These are phyloP conservation scores for Radopholus similis DNA, from an alignment of 1,140 invertebrate genomes.

Conservation along the genomic window DNA sequence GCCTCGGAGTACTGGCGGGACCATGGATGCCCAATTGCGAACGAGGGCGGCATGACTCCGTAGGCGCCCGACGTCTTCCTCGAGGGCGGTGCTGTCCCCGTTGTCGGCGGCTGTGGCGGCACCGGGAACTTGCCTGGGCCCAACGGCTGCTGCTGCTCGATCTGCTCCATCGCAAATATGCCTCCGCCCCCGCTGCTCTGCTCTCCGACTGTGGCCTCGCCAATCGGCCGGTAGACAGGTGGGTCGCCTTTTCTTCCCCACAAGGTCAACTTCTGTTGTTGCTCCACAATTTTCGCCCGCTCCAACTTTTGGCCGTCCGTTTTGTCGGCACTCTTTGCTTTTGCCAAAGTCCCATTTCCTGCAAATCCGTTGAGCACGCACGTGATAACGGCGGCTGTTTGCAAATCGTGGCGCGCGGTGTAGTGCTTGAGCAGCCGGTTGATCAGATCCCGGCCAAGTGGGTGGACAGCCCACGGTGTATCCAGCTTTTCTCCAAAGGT, in stretches of 20 bases:
- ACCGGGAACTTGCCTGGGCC: neutral
- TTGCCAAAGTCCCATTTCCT: neutral
- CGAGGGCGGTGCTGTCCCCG: neutral
- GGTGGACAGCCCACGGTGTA: constrained; percentile 21
- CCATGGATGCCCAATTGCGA: neutral
- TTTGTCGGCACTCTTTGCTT: neutral
- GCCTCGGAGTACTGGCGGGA: neutral
- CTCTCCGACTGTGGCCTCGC: neutral
- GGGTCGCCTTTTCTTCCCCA: neutral
- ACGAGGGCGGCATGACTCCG: neutral
- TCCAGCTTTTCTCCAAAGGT: neutral
- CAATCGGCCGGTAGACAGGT: neutral
- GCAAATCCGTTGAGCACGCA: constrained; percentile 15
- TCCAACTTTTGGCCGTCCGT: neutral
- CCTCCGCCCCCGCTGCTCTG: neutral
- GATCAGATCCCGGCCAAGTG: constrained; percentile 23
- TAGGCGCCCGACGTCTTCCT: neutral
- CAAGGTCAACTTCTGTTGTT: neutral
- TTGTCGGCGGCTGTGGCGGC: neutral
- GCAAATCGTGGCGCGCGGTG: constrained; percentile 6
- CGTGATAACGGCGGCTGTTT: constrained; percentile 30
- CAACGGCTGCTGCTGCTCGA: neutral
- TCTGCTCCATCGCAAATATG: neutral
- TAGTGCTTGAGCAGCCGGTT: constrained; percentile 29
- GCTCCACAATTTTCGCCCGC: constrained; percentile 1